A percentile compares a stretch with the other conserved stretches of the same genome.
Evolutionary conservation across 2,888 invertebrate genomes (phyloP).

Genomic region (Ophion costatus): DNA sequence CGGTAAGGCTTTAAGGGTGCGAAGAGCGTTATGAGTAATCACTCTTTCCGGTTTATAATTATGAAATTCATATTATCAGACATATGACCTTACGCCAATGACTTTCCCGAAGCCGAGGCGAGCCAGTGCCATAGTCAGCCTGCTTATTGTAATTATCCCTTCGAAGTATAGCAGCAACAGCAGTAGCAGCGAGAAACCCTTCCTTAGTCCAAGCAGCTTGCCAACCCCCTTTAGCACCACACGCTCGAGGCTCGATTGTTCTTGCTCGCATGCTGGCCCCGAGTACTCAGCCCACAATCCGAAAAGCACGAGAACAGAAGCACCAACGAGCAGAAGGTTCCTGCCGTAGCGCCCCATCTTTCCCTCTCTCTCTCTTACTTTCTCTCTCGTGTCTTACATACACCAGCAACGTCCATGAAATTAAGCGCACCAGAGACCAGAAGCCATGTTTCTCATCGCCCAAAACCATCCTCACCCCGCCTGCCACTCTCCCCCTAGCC

Average conservation of each 20-base stretch:
- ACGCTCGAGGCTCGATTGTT: slow-evolving; percentile 79
- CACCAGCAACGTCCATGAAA: slow-evolving; percentile 77
- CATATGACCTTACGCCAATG: slow-evolving; percentile 70
- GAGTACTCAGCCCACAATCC: slow-evolving; percentile 34
- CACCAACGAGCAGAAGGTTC: slow-evolving; percentile 54
- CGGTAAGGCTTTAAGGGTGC: not conserved
- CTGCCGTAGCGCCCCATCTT: slow-evolving; percentile 59
- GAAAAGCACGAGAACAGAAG: slow-evolving; percentile 55
- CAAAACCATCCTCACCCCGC: slow-evolving; percentile 39
- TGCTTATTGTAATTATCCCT: slow-evolving; percentile 81
- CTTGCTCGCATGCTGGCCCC: slow-evolving; percentile 75
- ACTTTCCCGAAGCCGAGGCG: slow-evolving; percentile 74
- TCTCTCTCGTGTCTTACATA: slow-evolving; percentile 61
- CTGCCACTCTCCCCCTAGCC: not conserved
- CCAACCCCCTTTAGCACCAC: slow-evolving; percentile 72
- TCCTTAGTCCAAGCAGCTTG: slow-evolving; percentile 66
- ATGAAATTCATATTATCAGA: not conserved
- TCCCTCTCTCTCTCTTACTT: slow-evolving; percentile 49
- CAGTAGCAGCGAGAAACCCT: slow-evolving; percentile 52
- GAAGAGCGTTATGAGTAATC: not conserved
- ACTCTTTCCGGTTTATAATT: not conserved
- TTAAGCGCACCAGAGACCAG: slow-evolving; percentile 75
- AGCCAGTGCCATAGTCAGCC: slow-evolving; percentile 70
- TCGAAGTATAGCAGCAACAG: slow-evolving; percentile 69
- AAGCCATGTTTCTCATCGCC: slow-evolving; percentile 61